phyloP scores from a whole-genome alignment of 2,113 vertebrate genomes.

The Labeo rohita region DNA sequence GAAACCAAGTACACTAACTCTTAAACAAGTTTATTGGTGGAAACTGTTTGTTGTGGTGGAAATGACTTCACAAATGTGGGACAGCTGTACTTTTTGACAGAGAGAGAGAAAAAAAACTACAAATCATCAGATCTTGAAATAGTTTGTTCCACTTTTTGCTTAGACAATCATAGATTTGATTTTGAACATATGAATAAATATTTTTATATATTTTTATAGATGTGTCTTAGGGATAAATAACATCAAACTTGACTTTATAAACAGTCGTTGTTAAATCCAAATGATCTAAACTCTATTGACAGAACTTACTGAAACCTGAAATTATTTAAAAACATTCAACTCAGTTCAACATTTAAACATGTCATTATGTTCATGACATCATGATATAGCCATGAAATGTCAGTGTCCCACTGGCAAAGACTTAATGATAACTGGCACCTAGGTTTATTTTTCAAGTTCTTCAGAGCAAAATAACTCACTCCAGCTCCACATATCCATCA shows the following conservation, averaged over 20 bases:
- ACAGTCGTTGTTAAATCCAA: neutral
- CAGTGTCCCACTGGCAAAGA: neutral
- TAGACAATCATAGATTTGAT: too few species aligned
- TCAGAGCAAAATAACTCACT: conserved; percentile 18
- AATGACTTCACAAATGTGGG: too few species aligned
- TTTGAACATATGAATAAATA: too few species aligned
- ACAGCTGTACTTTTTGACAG: too few species aligned
- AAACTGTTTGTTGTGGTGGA: too few species aligned
- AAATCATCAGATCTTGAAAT: too few species aligned
- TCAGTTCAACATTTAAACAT: too few species aligned
- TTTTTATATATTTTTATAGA: too few species aligned
- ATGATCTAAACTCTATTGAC: neutral
- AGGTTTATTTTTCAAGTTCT: conserved; percentile 22
- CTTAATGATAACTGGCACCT: conserved; percentile 10
- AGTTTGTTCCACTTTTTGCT: too few species aligned
- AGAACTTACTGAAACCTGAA: neutral
- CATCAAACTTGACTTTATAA: neutral
- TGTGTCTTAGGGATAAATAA: neutral
- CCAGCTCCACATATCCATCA: conserved; percentile 34
- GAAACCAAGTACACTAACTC: too few species aligned
- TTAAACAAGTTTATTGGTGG: too few species aligned
- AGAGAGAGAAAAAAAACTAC: too few species aligned
- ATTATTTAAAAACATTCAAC: neutral
- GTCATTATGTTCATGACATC: neutral
- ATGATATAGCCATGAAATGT: neutral